Percentiles rank a stretch among this genome's conserved stretches.
Conservation (phyloP, 1,140 invertebrate genomes). For the Monochamus saltuarius region DNA sequence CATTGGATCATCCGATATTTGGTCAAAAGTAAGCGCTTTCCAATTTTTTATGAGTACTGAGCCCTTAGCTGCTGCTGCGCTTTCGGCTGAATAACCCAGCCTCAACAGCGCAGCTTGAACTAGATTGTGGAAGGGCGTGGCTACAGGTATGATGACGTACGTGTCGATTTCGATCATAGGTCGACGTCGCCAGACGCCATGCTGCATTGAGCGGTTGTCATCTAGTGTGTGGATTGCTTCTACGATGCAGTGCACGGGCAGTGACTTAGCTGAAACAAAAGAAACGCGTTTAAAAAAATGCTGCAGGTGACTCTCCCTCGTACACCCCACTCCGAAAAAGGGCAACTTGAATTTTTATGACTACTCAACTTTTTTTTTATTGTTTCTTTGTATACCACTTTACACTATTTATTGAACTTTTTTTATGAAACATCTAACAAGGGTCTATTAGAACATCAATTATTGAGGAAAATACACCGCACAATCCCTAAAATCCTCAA, state of each 20-base stretch:
- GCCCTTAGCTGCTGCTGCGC: constrained; percentile 76
- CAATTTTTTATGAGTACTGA: constrained; percentile 91
- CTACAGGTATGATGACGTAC: constrained; percentile 90
- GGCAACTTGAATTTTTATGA: too few relatives aligned
- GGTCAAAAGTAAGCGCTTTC: constrained; percentile 87
- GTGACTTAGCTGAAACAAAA: constrained; percentile 74
- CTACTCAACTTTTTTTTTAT: too few relatives aligned
- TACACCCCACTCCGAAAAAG: too few relatives aligned
- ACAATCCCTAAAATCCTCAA: too few relatives aligned
- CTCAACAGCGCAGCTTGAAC: constrained; percentile 75
- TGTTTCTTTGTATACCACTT: too few relatives aligned
- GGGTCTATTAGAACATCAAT: too few relatives aligned
- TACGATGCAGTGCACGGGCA: constrained; percentile 91
- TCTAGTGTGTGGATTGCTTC: constrained; percentile 75
- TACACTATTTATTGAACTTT: too few relatives aligned
- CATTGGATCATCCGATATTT: constrained; percentile 81
- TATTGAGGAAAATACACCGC: too few relatives aligned
- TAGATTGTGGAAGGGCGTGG: constrained; percentile 81
- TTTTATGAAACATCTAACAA: too few relatives aligned
- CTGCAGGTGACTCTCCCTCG: too few relatives aligned
- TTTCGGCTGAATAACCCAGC: constrained; percentile 76
- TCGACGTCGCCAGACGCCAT: constrained; percentile 60
- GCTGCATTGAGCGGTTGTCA: constrained; percentile 56
- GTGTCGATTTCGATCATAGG: constrained; percentile 83
- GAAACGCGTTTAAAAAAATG: background rate